Conservation (phyloP, 2,888 invertebrate species). For the Caenorhabditis uteleia region DNA sequence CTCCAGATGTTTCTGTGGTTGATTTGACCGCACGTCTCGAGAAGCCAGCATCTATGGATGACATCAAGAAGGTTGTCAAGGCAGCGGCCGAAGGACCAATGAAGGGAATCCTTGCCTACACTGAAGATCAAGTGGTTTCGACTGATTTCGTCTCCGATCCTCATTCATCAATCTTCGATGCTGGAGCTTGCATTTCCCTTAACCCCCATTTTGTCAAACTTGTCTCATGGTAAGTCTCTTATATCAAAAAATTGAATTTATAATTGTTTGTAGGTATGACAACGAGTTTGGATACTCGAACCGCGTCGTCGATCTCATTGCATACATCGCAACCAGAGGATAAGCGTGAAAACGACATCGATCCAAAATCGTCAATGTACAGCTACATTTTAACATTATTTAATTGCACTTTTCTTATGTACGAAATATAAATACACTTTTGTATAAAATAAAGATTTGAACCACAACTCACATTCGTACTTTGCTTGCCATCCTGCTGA, state of each 20-base stretch:
- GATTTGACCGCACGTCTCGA: constrained; percentile 81
- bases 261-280: constrained; percentile 78
- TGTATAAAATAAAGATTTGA: too few species aligned
- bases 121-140: constrained; percentile 93
- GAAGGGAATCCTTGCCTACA: constrained; percentile 89
- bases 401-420: too few species aligned
- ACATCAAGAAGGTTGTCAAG: constrained; percentile 86
- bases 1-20: constrained; percentile 93
- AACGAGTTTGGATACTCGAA: constrained; percentile 97
- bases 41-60: constrained; percentile 80
- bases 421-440: too few species aligned
- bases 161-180: constrained; percentile 93
- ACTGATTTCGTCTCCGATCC: constrained; percentile 90
- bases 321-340: constrained; percentile 78
- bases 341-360: too few species aligned
- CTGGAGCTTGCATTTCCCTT: constrained; percentile 90
- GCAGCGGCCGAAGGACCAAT: constrained; percentile 81
- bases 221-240: constrained; percentile 80
- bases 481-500: constrained; percentile 8
- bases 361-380: too few species aligned
- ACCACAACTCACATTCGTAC: constrained; percentile 5
- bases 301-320: constrained; percentile 94
- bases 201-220: constrained; percentile 95
- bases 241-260: too few species aligned
- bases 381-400: too few species aligned